Evolutionary conservation across 2,113 vertebrate species (phyloP), one percentile per base, ranked within the genome.

Genomic region (Oreochromis spilurus): DNA sequence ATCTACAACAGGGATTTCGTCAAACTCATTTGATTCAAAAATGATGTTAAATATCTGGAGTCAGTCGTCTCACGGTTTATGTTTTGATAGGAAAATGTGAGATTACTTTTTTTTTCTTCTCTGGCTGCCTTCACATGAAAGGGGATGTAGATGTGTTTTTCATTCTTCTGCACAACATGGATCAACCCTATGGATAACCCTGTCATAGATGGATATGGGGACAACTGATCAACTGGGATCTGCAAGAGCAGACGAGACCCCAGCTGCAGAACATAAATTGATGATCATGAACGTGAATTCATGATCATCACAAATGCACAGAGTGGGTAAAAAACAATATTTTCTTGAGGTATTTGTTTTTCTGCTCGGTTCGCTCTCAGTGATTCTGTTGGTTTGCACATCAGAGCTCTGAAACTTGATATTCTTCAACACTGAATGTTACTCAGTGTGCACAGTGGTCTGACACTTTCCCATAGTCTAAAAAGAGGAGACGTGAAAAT

Each of bases 71-170:
- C 34, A 13, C 8, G 34, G 34, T 67, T 67, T 67, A 65, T 65
- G 34, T 38, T 36, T 36, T 62, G 16, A n/a, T 62, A 62, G 0
- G 17, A 65, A 65, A 65, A 65, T n/a, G 60, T 36, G 34, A 38
- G 36, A 38, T 3, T 5, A 6, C 5, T 36, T 36, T n/a, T 31
- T 58, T 65, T n/a, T 1, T 11, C 60, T 36, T 0, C 31, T 3
- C 6, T 65, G 60, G 31, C 60, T 65, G 60, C 17, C 31, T n/a
- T 62, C 58, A 62, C 58, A 7, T n/a, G 5, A 62, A 62, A 62
- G 29, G 5, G 1, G 58, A 62, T 62, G 31, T 11, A 36, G 31
- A 36, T 62, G 58, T 62, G 31, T 36, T 34, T 0, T 62, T 62
- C 4, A 62, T 19, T 62, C 29, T 36, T 62, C 9, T 36, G 58